A percentile compares a stretch with the other conserved stretches of the same genome.
phyloP scores from a whole-genome alignment of 2,113 vertebrate genomes.

The Perognathus longimembris region DNA sequence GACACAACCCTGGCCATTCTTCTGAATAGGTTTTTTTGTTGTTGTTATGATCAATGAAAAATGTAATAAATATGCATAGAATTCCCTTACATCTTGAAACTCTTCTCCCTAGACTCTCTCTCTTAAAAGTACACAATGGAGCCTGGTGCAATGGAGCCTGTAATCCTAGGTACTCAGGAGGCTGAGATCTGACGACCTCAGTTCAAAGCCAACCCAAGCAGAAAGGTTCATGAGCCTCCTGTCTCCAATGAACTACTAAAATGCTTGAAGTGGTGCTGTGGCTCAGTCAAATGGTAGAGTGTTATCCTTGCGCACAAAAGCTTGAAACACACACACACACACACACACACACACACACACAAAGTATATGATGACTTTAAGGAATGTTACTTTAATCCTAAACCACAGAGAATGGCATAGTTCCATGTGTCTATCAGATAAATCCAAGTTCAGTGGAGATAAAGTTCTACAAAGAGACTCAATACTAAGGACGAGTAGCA shows the following conservation, averaged over 20 bases:
- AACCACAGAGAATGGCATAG: background rate
- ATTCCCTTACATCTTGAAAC: conserved; percentile 1
- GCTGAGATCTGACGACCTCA: too few relatives aligned
- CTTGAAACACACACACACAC: too few relatives aligned
- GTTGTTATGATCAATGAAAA: background rate
- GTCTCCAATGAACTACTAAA: too few relatives aligned
- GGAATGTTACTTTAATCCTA: background rate
- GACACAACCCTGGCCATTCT: background rate
- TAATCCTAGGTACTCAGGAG: too few relatives aligned
- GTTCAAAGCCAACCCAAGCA: too few relatives aligned
- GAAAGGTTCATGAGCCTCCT: too few relatives aligned
- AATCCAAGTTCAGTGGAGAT: background rate
- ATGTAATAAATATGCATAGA: background rate
- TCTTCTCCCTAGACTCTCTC: background rate
- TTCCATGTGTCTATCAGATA: background rate
- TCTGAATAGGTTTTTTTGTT: background rate
- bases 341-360: too few relatives aligned
- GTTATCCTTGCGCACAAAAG: too few relatives aligned
- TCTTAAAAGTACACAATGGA: background rate
- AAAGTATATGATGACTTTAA: background rate
- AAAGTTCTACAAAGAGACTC: background rate
- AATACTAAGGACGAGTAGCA: background rate
- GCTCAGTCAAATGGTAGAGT: too few relatives aligned
- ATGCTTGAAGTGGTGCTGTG: too few relatives aligned
- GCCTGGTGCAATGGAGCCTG: background rate